phyloP scores from a whole-genome alignment of 1,140 invertebrate genomes.

The Psix sp. region DNA sequence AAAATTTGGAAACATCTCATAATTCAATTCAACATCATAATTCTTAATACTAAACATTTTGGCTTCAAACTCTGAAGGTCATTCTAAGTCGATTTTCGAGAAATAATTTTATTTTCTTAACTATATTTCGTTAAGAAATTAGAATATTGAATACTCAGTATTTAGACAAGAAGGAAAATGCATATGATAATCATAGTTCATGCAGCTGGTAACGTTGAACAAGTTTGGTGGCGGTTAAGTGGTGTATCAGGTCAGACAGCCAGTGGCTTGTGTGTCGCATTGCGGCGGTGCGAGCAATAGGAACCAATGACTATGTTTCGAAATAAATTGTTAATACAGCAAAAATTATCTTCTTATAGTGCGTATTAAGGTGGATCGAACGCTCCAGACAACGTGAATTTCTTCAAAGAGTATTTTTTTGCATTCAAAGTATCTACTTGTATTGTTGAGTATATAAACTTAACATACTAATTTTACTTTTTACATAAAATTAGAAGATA shows the following conservation, averaged over 20 bases:
- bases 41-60: too few species aligned
- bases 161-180: slow-evolving; percentile 9
- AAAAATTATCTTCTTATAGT: slow-evolving; percentile 37
- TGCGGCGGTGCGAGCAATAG: slow-evolving; percentile 66
- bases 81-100: too few species aligned
- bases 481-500: too few species aligned
- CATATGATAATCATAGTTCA: slow-evolving; percentile 53
- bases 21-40: too few species aligned
- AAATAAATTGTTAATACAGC: slow-evolving; percentile 41
- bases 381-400: slow-evolving; percentile 6
- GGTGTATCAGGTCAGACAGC: slow-evolving; percentile 60
- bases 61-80: too few species aligned
- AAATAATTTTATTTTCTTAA: too few species aligned
- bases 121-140: too few species aligned
- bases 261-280: slow-evolving; percentile 65
- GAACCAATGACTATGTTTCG: slow-evolving; percentile 61
- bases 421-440: background rate
- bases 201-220: slow-evolving; percentile 47
- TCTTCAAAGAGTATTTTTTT: slow-evolving; percentile 6
- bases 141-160: too few species aligned
- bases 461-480: too few species aligned
- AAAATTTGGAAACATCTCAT: too few species aligned
- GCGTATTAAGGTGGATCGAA: slow-evolving; percentile 19
- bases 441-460: background rate
- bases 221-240: slow-evolving; percentile 60